A percentile compares a stretch with the other conserved stretches of the same genome.
Conservation (phyloP, 2,888 invertebrate genomes). For the Ferrisia virgata region DNA sequence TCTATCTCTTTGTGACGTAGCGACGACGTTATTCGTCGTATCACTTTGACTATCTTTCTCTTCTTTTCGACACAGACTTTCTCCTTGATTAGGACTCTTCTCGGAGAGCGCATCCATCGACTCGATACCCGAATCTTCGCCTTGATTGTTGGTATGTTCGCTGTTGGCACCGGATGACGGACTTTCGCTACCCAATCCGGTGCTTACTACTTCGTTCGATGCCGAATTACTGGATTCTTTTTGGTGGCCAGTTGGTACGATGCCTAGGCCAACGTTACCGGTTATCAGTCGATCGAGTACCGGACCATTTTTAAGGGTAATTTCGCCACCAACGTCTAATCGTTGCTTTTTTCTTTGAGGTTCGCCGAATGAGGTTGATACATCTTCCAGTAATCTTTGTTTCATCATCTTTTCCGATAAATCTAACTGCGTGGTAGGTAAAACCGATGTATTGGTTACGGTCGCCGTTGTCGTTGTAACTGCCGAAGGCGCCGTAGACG, state of each 20-base stretch:
- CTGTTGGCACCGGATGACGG: slow-evolving; percentile 46
- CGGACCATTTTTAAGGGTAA: neutral
- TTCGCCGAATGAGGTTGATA: neutral
- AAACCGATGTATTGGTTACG: neutral
- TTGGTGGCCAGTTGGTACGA: neutral
- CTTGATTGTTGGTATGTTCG: slow-evolving; percentile 57
- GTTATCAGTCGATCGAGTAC: slow-evolving; percentile 12
- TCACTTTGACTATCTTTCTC: slow-evolving; percentile 50
- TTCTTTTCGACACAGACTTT: slow-evolving; percentile 53
- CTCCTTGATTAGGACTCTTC: slow-evolving; percentile 81
- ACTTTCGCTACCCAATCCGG: slow-evolving; percentile 48
- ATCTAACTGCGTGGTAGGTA: slow-evolving; percentile 53
- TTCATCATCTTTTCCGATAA: slow-evolving; percentile 60
- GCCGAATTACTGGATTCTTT: neutral
- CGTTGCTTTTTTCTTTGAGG: slow-evolving; percentile 12
- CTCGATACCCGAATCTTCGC: slow-evolving; percentile 88
- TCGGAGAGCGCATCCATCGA: slow-evolving; percentile 92
- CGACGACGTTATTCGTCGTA: neutral
- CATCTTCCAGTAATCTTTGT: slow-evolving; percentile 59
- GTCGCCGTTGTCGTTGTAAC: neutral
- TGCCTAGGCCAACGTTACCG: neutral
- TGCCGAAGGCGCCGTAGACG: slow-evolving; percentile 9
- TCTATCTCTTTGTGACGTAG: neutral
- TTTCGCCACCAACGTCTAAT: neutral
- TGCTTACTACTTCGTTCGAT: neutral